These are phyloP conservation scores for Gallinago jamesoni DNA, from an alignment of 2,113 vertebrate species.

Conservation along the genomic window DNA sequence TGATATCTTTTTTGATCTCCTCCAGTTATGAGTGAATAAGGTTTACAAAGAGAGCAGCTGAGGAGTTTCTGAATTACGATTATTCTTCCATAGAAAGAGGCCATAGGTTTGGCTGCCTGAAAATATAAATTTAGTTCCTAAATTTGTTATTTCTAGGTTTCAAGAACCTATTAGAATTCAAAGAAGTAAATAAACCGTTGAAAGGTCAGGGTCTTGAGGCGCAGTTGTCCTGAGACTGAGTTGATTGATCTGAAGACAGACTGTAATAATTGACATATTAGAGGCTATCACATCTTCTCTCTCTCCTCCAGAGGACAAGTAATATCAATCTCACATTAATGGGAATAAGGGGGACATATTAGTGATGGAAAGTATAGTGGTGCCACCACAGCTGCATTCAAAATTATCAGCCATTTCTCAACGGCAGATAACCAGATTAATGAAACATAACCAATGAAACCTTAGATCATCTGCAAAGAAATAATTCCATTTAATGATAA, in stretches of 20 bases:
- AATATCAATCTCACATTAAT: neutral
- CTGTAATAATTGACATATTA: neutral
- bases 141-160: neutral
- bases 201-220: neutral
- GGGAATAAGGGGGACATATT: neutral
- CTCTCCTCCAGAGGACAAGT: neutral
- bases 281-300: neutral
- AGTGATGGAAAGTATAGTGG: neutral
- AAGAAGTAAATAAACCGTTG: neutral
- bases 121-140: neutral
- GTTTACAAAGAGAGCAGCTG: neutral
- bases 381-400: neutral
- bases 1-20: neutral
- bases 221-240: neutral
- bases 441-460: neutral
- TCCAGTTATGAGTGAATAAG: neutral
- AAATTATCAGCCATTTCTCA: neutral
- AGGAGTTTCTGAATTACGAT: neutral
- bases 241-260: neutral
- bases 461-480: neutral
- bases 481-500: neutral
- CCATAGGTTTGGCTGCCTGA: neutral
- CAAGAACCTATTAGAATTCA: neutral
- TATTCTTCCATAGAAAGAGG: neutral
- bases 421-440: neutral